phyloP scores from a whole-genome alignment of 2,888 invertebrate species.

The Crioceris asparagi region DNA sequence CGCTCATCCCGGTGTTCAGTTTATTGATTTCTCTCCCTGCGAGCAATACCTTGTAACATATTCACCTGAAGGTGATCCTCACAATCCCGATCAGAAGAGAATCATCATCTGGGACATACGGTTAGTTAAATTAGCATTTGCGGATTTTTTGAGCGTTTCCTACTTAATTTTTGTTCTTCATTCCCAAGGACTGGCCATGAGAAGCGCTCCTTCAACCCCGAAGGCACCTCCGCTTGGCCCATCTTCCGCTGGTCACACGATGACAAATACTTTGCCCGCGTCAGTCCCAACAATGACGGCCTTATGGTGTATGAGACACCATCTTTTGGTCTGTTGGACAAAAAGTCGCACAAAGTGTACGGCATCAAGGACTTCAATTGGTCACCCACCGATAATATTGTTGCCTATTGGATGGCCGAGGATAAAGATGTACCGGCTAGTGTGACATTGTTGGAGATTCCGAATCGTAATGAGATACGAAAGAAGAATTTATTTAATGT shows the following conservation, averaged over 20 bases:
- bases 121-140: conserved; percentile 34
- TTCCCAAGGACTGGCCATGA: conserved; percentile 68
- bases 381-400: conserved; percentile 93
- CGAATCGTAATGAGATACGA: conserved; percentile 77
- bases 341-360: conserved; percentile 85
- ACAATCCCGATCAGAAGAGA: conserved; percentile 60
- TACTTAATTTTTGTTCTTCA: no score
- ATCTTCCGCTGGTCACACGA: conserved; percentile 97
- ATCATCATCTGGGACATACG: conserved; percentile 96
- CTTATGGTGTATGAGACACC: conserved; percentile 95
- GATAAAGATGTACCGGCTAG: conserved; percentile 93
- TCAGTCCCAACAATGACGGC: conserved; percentile 51
- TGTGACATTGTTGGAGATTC: conserved; percentile 86
- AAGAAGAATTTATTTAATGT: conserved; percentile 96
- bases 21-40: conserved; percentile 95
- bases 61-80: conserved; percentile 64
- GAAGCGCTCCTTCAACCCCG: conserved; percentile 81
- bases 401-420: conserved; percentile 98
- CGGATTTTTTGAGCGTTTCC: no score
- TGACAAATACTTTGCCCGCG: conserved; percentile 87
- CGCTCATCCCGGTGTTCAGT: conserved; percentile 80
- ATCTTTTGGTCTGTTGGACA: conserved; percentile 86
- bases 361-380: conserved; percentile 92
- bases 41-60: conserved; percentile 95
- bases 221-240: conserved; percentile 74